Evolutionary conservation across 2,113 vertebrate species (phyloP).

Genomic region (Asarcornis scutulata): DNA sequence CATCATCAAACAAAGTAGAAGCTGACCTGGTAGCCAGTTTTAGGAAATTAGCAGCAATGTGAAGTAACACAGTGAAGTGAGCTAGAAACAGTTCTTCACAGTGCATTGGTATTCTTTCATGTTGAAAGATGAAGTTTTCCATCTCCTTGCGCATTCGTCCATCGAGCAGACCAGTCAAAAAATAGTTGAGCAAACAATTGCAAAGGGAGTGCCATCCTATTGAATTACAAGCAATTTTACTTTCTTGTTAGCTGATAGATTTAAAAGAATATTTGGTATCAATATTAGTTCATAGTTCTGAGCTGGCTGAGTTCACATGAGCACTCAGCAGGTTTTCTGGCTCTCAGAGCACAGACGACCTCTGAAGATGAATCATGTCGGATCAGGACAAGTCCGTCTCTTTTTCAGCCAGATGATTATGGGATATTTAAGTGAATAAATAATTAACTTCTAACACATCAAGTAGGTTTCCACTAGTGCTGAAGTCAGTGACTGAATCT

Average conservation of each 20-base stretch:
- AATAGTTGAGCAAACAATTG: conserved; percentile 26
- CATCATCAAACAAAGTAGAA: not conserved
- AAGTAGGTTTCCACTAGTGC: not conserved
- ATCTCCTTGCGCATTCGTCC: conserved; percentile 44
- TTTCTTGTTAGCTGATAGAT: not conserved
- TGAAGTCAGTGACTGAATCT: not conserved
- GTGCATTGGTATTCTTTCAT: conserved; percentile 41
- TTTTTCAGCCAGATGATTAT: not conserved
- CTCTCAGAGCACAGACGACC: not conserved
- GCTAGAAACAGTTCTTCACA: conserved; percentile 40
- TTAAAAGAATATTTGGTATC: not conserved
- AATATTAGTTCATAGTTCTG: not conserved
- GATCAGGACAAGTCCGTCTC: not conserved
- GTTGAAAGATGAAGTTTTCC: conserved; percentile 64
- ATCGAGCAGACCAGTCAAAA: conserved; percentile 25
- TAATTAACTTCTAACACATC: not conserved
- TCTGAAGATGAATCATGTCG: not conserved
- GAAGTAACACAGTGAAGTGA: conserved; percentile 19
- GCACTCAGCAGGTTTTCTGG: not conserved
- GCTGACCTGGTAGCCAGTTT: conserved; percentile 1
- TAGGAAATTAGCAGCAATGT: conserved; percentile 2
- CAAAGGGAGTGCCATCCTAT: not conserved
- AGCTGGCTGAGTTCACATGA: not conserved
- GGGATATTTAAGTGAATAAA: not conserved
- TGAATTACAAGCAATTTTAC: not conserved